These are phyloP conservation scores for Drosophila nr. perissopoda DNA, from an alignment of 2,888 invertebrate genomes.

Conservation along the genomic window DNA sequence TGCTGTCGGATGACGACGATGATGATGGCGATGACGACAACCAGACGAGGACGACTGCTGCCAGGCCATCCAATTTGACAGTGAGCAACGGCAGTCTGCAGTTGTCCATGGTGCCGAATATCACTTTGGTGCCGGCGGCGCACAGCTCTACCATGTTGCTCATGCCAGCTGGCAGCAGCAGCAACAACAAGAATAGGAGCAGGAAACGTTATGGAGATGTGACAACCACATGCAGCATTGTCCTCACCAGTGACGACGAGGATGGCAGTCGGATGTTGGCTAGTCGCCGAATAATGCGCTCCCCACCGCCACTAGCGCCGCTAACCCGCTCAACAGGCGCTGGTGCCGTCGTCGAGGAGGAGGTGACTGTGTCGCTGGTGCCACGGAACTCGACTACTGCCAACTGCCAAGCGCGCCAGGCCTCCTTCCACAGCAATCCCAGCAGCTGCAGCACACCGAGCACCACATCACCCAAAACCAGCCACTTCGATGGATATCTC, in stretches of 20 bases:
- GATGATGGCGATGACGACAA: constrained; percentile 7
- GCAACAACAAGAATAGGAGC: constrained; percentile 3
- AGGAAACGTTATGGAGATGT: constrained; percentile 58
- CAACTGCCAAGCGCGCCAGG: constrained; percentile 61
- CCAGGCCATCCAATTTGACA: neutral
- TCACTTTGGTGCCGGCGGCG: constrained; percentile 59
- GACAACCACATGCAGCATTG: constrained; percentile 61
- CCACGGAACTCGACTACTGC: constrained; percentile 77
- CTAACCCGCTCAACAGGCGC: constrained; percentile 60
- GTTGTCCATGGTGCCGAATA: constrained; percentile 62
- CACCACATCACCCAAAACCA: constrained; percentile 12
- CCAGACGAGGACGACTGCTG: neutral
- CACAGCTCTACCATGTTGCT: constrained; percentile 45
- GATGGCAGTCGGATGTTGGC: constrained; percentile 8
- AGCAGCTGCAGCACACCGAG: constrained; percentile 32
- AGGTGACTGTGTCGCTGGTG: constrained; percentile 81
- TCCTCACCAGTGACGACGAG: constrained; percentile 80
- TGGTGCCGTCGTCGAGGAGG: constrained; percentile 58
- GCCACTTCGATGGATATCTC: constrained; percentile 36
- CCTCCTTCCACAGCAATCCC: constrained; percentile 17
- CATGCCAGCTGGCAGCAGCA: constrained; percentile 27
- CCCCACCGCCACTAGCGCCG: constrained; percentile 76
- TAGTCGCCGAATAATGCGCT: constrained; percentile 41
- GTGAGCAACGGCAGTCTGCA: constrained; percentile 43
- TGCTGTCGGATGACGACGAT: constrained; percentile 82